phyloP scores from a whole-genome alignment of 2,888 invertebrate genomes.

The Antitype chi region DNA sequence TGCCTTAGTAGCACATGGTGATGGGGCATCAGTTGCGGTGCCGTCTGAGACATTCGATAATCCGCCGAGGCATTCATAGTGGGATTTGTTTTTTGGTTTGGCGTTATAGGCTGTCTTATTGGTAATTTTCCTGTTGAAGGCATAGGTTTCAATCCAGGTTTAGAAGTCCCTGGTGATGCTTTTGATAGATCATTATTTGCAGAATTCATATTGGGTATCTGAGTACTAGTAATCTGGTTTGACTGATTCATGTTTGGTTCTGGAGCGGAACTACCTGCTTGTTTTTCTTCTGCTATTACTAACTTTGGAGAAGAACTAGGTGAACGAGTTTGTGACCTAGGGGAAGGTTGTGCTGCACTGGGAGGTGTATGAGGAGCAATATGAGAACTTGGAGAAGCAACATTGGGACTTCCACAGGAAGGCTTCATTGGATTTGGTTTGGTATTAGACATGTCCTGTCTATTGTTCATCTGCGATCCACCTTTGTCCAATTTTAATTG shows the following conservation, averaged over 20 bases:
- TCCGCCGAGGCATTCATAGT: constrained; percentile 77
- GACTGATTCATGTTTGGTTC: constrained; percentile 84
- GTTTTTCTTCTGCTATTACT: constrained; percentile 89
- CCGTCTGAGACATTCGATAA: constrained; percentile 72
- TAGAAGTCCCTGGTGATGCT: constrained; percentile 81
- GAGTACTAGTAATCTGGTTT: constrained; percentile 85
- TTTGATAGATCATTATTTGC: constrained; percentile 80
- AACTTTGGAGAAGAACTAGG: constrained; percentile 89
- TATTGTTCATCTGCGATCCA: constrained; percentile 72
- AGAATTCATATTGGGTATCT: constrained; percentile 78
- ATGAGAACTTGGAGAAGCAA: constrained; percentile 79
- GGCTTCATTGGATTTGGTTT: constrained; percentile 78
- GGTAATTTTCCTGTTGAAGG: constrained; percentile 78
- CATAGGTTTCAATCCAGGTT: constrained; percentile 78
- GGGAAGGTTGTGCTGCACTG: constrained; percentile 81
- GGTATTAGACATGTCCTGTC: constrained; percentile 75
- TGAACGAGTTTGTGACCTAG: constrained; percentile 87
- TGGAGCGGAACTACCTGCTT: constrained; percentile 73
- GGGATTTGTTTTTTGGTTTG: constrained; percentile 76
- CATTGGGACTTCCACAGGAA: constrained; percentile 71
- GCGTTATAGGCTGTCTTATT: constrained; percentile 80
- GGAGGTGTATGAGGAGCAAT: constrained; percentile 76
- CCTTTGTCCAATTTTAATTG: constrained; percentile 83
- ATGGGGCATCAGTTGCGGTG: constrained; percentile 78
- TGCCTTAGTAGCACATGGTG: constrained; percentile 78